Evolutionary conservation across 2,113 vertebrate species (phyloP), one percentile per base, ranked within the genome.

Genomic region (Caracal caracal): DNA sequence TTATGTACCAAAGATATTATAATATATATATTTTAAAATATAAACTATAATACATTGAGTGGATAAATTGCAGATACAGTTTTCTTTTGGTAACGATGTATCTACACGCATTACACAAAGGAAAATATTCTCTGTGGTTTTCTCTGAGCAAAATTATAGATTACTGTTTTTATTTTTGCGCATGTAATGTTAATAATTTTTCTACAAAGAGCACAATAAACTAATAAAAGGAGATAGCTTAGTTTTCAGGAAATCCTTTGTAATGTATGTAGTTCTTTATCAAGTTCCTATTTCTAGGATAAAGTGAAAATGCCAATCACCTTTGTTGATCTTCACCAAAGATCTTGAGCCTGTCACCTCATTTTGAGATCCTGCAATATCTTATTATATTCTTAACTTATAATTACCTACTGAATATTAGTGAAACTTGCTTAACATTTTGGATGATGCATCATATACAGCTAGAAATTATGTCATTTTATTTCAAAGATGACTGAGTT

Each of bases 271-370:
- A 66, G 10, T 30, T 94, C 1, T 91, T 91, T 47, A 79, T 49
- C 30, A 53, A 30, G 78, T 68, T 91, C 13, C 12, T 70, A 47
- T 30, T 90, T 90, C 20, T 75, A 75, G 15, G 43, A 81, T 78
- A 80, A 87, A 92, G 28, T 88, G 4, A 90, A 92, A 95, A 97
- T 93, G 20, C 10, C 84, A 92, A 9, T 90, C n/a, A 95, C 35
- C 3, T 19, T 79, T 85, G 35, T 91, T 10, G 7, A 79, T 88
- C 26, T 90, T 95, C 79, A 63, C 11, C 40, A 93, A 93, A 33
- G 56, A 59, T 59, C 47, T 66, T 53, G 26, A 85, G 26, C 8
- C 40, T 56, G 40, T 16, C 10, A 88, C 24, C 5, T 93, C 24
- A 91, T 86, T 94, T 90, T 56, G n/a, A 17, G 15, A 95, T 87